Evolutionary conservation across 35 echinoderm and acorn worm species (phyloP).

Genomic region (Apostichopus parvimensis): DNA sequence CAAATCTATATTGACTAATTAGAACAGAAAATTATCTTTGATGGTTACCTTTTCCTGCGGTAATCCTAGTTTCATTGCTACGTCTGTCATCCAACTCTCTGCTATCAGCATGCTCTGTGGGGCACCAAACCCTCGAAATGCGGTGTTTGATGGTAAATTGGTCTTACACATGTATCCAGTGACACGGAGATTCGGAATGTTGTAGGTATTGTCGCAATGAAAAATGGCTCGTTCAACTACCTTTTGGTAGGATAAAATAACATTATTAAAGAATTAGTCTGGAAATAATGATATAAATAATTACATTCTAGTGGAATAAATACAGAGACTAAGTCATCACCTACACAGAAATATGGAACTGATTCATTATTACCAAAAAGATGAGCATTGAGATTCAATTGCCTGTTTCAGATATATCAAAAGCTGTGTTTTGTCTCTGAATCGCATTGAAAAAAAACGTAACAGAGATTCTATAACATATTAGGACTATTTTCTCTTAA

Average conservation of each 20-base stretch:
- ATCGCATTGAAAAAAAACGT: too few species aligned
- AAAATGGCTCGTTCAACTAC: conserved; percentile 54
- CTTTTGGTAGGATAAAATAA: background rate
- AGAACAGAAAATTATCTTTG: background rate
- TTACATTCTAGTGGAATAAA: too few species aligned
- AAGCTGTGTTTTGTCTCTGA: too few species aligned
- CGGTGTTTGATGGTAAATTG: conserved; percentile 23
- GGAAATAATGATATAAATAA: too few species aligned
- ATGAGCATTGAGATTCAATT: too few species aligned
- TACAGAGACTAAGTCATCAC: too few species aligned
- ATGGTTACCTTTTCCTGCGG: conserved; percentile 47
- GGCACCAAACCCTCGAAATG: conserved; percentile 46
- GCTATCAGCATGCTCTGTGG: conserved; percentile 50
- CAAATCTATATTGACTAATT: background rate
- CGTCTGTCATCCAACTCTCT: conserved; percentile 48
- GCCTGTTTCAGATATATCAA: too few species aligned
- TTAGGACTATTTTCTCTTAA: too few species aligned
- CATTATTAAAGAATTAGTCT: too few species aligned
- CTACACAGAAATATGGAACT: too few species aligned
- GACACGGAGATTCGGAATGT: conserved; percentile 38
- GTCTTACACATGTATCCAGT: conserved; percentile 56
- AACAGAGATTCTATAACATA: too few species aligned
- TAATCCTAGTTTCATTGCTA: conserved; percentile 32
- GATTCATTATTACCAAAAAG: too few species aligned
- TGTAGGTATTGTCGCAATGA: conserved; percentile 52